Percentiles rank a stretch among this genome's conserved stretches.
These are phyloP conservation scores for Valencia hispanica DNA, from an alignment of 2,797 vertebrate species.

Conservation along the genomic window DNA sequence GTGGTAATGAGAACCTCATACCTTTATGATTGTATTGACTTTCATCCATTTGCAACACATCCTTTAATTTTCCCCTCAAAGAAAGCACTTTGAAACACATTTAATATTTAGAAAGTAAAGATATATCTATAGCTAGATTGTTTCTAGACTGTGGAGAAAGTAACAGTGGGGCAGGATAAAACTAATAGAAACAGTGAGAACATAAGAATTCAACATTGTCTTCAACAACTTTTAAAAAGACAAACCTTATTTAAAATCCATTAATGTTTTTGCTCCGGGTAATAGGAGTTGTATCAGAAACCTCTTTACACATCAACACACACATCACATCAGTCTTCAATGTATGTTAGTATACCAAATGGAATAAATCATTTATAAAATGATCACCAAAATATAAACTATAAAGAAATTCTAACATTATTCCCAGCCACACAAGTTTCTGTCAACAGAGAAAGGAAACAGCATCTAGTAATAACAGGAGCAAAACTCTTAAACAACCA, in stretches of 20 bases:
- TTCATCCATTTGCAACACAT: neutral
- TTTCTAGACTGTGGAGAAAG: neutral
- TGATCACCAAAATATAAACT: neutral
- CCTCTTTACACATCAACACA: neutral
- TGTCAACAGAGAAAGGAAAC: constrained; percentile 25
- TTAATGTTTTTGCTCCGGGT: neutral
- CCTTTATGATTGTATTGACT: neutral
- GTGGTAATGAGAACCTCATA: neutral
- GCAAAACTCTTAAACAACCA: constrained; percentile 20
- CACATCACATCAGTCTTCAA: neutral
- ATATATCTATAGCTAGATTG: neutral
- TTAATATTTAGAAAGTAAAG: neutral
- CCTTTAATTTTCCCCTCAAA: too few relatives aligned
- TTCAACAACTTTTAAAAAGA: neutral
- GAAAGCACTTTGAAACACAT: too few relatives aligned
- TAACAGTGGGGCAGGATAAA: neutral
- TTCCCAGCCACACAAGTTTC: neutral
- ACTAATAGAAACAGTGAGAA: neutral
- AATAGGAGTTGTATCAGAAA: neutral
- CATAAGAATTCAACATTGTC: neutral
- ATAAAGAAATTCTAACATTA: neutral
- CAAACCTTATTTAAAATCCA: neutral
- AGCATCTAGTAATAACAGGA: constrained; percentile 13
- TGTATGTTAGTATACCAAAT: neutral
- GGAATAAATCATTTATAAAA: neutral